Percentiles rank a stretch among this genome's conserved stretches.
phyloP scores from a whole-genome alignment of 1,140 invertebrate genomes.

The Branchinecta lynchi region DNA sequence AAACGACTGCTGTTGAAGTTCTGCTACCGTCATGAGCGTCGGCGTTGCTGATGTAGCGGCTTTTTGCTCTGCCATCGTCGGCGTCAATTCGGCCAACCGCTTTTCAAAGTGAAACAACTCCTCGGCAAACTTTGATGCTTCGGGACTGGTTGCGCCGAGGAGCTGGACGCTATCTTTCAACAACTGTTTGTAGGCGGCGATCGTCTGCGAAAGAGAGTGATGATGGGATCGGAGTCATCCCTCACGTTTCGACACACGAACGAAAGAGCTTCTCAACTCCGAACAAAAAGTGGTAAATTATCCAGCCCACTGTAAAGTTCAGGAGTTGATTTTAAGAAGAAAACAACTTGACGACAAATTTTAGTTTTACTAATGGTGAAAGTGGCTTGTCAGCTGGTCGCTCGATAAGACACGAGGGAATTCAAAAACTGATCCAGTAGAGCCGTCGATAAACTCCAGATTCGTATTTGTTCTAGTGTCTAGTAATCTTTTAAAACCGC shows the following conservation, averaged over 20 bases:
- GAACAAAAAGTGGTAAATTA: too few species aligned
- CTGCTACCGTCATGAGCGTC: slow-evolving; percentile 31
- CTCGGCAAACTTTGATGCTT: slow-evolving; percentile 38
- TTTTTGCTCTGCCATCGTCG: slow-evolving; percentile 26
- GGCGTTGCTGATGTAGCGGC: slow-evolving; percentile 31
- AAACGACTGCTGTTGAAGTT: slow-evolving; percentile 32
- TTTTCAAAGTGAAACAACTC: slow-evolving; percentile 44
- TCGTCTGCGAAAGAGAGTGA: slow-evolving; percentile 28
- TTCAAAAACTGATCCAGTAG: too few species aligned
- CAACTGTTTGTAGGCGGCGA: slow-evolving; percentile 39
- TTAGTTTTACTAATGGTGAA: too few species aligned
- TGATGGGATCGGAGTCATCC: slow-evolving; percentile 20
- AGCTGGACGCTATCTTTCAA: slow-evolving; percentile 38
- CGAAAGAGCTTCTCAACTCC: too few species aligned
- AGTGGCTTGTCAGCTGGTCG: too few species aligned
- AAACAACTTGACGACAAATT: too few species aligned
- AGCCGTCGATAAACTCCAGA: too few species aligned
- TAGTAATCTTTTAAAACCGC: too few species aligned
- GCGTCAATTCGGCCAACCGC: slow-evolving; percentile 40
- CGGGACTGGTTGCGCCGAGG: slow-evolving; percentile 35
- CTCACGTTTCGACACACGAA: background rate
- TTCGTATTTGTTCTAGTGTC: too few species aligned
- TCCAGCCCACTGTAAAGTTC: too few species aligned
- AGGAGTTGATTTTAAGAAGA: too few species aligned
- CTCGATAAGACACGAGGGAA: too few species aligned